Evolutionary conservation across 2,888 invertebrate genomes (phyloP).

Genomic region (Celastrina argiolus): DNA sequence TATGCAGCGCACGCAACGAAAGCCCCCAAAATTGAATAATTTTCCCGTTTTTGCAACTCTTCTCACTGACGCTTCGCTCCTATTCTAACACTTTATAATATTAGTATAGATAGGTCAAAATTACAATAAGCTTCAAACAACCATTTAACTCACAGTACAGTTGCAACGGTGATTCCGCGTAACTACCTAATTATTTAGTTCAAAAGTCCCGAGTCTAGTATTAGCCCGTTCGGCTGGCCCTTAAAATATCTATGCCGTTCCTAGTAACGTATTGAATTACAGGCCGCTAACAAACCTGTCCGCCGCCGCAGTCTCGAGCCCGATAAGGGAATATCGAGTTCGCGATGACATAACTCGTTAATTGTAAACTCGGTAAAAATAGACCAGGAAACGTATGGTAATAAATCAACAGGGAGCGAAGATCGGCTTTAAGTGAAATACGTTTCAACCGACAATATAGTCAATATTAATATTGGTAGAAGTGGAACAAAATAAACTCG

Average conservation of each 20-base stretch:
- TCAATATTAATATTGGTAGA: no score
- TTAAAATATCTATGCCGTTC: slow-evolving; percentile 11
- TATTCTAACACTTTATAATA: no score
- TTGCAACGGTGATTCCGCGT: background rate
- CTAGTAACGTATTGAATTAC: slow-evolving; percentile 44
- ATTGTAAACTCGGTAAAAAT: slow-evolving; percentile 11
- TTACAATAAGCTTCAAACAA: background rate
- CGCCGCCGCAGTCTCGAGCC: slow-evolving; percentile 38
- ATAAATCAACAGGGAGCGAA: background rate
- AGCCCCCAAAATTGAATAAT: no score
- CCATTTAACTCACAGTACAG: background rate
- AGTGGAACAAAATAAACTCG: no score
- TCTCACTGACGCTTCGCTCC: no score
- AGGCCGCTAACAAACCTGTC: slow-evolving; percentile 44
- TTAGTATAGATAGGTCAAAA: no score
- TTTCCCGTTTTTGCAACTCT: no score
- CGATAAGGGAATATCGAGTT: slow-evolving; percentile 35
- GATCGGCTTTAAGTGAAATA: background rate
- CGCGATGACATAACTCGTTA: slow-evolving; percentile 16
- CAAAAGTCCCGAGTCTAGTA: background rate
- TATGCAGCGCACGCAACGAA: no score
- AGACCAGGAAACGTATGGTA: slow-evolving; percentile 12
- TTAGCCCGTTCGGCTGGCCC: slow-evolving; percentile 36
- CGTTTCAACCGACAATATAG: no score
- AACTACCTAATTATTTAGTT: background rate